phyloP scores from a whole-genome alignment of 2,888 invertebrate genomes.

The Muschampia plurimacula region DNA sequence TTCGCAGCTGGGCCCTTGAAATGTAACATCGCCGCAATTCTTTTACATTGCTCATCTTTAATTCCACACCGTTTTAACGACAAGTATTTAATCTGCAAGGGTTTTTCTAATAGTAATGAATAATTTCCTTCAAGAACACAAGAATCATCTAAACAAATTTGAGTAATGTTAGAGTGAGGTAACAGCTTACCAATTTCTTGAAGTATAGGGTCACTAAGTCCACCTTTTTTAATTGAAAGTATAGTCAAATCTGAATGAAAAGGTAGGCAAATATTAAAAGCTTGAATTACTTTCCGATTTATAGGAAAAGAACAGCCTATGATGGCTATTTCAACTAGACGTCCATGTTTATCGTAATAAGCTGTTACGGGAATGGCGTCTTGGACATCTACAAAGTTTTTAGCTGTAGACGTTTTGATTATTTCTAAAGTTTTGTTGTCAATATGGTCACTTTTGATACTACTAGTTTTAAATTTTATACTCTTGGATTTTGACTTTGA shows the following conservation, averaged over 20 bases:
- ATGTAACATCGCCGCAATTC: slow-evolving; percentile 53
- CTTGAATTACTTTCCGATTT: slow-evolving; percentile 54
- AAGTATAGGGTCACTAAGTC: slow-evolving; percentile 49
- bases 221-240: slow-evolving; percentile 52
- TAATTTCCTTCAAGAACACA: slow-evolving; percentile 57
- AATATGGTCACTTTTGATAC: not conserved
- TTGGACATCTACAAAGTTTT: slow-evolving; percentile 4
- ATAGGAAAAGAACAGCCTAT: slow-evolving; percentile 44
- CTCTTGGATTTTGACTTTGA: slow-evolving; percentile 21
- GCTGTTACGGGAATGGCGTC: slow-evolving; percentile 49
- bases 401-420: not conserved
- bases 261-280: slow-evolving; percentile 56
- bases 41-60: slow-evolving; percentile 52
- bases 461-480: slow-evolving; percentile 21
- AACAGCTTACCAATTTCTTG: slow-evolving; percentile 58
- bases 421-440: not conserved
- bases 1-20: slow-evolving; percentile 48
- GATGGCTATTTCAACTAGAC: slow-evolving; percentile 58
- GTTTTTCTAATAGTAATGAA: slow-evolving; percentile 54
- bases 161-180: slow-evolving; percentile 59
- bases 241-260: slow-evolving; percentile 57
- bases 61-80: slow-evolving; percentile 62
- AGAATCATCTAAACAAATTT: slow-evolving; percentile 62
- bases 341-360: slow-evolving; percentile 51
- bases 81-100: slow-evolving; percentile 55